Percentiles rank a stretch among this genome's conserved stretches.
Evolutionary conservation across 37 sponge, comb jelly and placozoan species (phyloP).

Genomic region (Mnemiopsis leidyi): DNA sequence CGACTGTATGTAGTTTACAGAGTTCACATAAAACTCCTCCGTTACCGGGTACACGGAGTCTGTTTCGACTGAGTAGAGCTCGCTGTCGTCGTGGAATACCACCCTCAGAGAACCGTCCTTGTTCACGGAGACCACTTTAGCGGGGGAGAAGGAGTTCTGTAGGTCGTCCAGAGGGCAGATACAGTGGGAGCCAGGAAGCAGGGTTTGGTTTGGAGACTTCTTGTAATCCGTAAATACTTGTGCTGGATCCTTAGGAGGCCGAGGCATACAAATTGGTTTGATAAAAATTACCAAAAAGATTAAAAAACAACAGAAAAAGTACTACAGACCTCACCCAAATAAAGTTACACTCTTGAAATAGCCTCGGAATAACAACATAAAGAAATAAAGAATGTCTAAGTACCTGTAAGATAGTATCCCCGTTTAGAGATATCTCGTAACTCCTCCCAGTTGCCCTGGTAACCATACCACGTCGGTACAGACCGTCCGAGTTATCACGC

Average conservation of each 20-base stretch:
- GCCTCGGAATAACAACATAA: no score
- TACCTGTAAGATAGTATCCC: conserved; percentile 27
- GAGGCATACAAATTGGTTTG: neutral
- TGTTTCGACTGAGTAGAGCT: neutral
- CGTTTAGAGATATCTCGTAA: conserved; percentile 7
- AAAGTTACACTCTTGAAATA: no score
- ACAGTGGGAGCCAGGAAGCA: neutral
- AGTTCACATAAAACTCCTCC: neutral
- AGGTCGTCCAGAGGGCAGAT: conserved; percentile 47
- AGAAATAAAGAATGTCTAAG: no score
- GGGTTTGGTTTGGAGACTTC: neutral
- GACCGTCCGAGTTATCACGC: conserved; percentile 13
- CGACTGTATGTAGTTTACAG: conserved; percentile 6
- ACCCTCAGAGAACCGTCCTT: neutral
- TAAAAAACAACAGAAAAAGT: no score
- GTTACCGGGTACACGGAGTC: neutral
- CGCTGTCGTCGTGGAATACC: neutral
- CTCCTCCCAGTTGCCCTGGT: neutral
- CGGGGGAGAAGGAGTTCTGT: conserved; percentile 18
- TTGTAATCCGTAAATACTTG: conserved; percentile 24
- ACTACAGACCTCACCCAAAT: no score
- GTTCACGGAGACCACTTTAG: neutral
- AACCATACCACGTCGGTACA: conserved; percentile 2
- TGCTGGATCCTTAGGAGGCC: neutral
- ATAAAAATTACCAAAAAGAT: neutral